Percentiles rank a stretch among this genome's conserved stretches.
Evolutionary conservation across 2,113 vertebrate species (phyloP).

Genomic region (Scartelaos histophorus): DNA sequence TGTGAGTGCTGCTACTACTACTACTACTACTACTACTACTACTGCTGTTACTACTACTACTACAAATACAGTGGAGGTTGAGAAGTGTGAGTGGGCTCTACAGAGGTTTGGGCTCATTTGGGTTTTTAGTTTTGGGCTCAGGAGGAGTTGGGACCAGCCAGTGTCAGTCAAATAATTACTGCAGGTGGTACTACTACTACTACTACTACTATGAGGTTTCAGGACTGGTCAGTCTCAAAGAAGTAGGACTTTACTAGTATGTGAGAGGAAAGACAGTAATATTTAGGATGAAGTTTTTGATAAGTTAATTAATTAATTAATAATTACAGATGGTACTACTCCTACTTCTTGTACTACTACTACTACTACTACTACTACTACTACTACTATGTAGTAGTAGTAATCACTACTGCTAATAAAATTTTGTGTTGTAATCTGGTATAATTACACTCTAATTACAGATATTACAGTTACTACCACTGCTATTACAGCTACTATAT

Average conservation of each 20-base stretch:
- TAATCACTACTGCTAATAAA: too few species aligned
- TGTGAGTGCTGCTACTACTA: background rate
- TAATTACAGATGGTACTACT: background rate
- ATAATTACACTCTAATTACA: too few species aligned
- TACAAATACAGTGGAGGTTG: background rate
- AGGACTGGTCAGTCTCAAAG: background rate
- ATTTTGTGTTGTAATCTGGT: too few species aligned
- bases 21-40: too few species aligned
- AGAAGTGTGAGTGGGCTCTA: background rate
- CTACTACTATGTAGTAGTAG: too few species aligned
- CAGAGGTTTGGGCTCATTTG: constrained; percentile 14
- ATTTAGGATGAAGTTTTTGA: background rate
- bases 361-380: too few species aligned
- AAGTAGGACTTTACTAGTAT: background rate
- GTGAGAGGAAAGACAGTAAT: background rate
- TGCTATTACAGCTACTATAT: too few species aligned
- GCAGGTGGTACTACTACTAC: too few species aligned
- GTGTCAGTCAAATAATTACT: too few species aligned
- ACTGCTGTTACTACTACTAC: too few species aligned
- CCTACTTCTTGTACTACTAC: background rate
- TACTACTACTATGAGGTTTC: background rate
- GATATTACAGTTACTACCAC: too few species aligned
- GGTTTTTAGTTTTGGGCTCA: background rate
- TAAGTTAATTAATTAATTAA: too few species aligned
- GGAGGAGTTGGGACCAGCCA: background rate